Percentiles rank a stretch among this genome's conserved stretches.
These are phyloP conservation scores for Cathartes aura DNA, from an alignment of 2,113 vertebrate genomes.

Conservation along the genomic window DNA sequence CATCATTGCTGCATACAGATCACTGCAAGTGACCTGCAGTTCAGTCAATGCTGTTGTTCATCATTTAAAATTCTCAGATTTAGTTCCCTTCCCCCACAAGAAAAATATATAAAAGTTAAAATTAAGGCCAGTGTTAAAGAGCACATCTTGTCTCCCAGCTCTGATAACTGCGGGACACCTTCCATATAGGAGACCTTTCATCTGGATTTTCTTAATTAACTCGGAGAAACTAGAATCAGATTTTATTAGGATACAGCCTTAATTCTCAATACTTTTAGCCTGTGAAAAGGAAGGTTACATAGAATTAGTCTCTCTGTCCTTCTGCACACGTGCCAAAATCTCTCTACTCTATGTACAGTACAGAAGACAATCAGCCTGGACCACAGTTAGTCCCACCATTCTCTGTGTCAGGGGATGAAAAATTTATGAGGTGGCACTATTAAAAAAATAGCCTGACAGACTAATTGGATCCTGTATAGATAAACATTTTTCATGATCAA, in stretches of 20 bases:
- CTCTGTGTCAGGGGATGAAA: not conserved
- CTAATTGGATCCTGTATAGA: conserved; percentile 9
- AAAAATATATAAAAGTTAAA: not conserved
- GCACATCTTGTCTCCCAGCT: not conserved
- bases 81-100: not conserved
- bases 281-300: not conserved
- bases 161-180: not conserved
- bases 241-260: not conserved
- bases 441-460: not conserved
- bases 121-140: conserved; percentile 30
- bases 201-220: not conserved
- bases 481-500: not conserved
- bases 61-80: not conserved
- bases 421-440: not conserved
- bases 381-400: not conserved
- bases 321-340: not conserved
- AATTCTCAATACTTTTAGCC: conserved; percentile 22
- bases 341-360: not conserved
- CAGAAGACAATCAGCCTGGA: not conserved
- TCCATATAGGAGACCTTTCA: not conserved
- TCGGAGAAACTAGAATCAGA: not conserved
- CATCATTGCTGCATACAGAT: not conserved
- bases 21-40: not conserved
- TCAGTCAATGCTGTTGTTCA: not conserved
- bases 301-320: not conserved